Evolutionary conservation across 2,888 invertebrate species (phyloP).

Genomic region (Copidosoma aretas): DNA sequence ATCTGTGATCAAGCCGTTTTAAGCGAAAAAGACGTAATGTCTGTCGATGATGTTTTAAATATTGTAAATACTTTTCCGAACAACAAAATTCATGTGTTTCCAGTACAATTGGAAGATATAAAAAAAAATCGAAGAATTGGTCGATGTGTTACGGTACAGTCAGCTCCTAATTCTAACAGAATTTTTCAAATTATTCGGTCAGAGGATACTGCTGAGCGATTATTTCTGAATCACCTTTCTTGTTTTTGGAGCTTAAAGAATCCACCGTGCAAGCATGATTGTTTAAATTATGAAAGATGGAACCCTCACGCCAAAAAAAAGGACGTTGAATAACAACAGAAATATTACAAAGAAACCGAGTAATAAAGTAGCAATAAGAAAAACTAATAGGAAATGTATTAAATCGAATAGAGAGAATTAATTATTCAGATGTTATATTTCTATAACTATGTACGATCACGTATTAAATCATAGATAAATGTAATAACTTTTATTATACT

Average conservation of each 20-base stretch:
- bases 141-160: neutral
- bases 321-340: too few species aligned
- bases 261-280: too few species aligned
- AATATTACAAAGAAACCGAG: too few species aligned
- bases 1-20: neutral
- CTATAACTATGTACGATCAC: too few species aligned
- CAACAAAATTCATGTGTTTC: neutral
- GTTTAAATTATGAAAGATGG: too few species aligned
- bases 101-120: neutral
- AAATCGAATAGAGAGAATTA: too few species aligned
- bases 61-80: neutral
- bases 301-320: too few species aligned
- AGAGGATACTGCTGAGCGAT: neutral
- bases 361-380: too few species aligned
- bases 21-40: constrained; percentile 1
- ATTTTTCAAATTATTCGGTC: constrained; percentile 1
- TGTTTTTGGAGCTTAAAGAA: neutral
- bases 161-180: neutral
- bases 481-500: too few species aligned
- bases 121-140: neutral
- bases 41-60: constrained; percentile 6
- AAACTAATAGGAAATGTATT: too few species aligned
- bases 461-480: too few species aligned
- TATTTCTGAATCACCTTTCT: neutral
- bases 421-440: too few species aligned